A percentile compares a stretch with the other conserved stretches of the same genome.
phyloP scores from a whole-genome alignment of 2,113 vertebrate genomes.

The Ctenodactylus gundi region DNA sequence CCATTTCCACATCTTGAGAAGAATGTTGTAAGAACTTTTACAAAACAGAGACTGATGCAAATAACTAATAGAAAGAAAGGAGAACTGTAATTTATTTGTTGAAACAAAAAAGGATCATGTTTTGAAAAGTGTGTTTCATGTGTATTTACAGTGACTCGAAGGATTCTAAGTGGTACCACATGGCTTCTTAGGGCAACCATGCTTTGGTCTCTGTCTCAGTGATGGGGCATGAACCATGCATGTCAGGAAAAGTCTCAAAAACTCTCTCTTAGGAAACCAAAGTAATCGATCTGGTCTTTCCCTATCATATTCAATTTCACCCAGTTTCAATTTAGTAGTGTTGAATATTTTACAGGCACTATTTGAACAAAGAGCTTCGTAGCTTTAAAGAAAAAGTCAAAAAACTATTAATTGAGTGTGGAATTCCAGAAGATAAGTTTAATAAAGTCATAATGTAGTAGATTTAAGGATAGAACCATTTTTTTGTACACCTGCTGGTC shows the following conservation, averaged over 20 bases:
- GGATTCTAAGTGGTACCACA: neutral
- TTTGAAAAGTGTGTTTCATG: slow-evolving; percentile 37
- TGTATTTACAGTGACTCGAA: neutral
- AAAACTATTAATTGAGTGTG: neutral
- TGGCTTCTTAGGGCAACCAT: neutral
- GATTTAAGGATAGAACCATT: neutral
- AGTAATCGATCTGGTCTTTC: neutral
- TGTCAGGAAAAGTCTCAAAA: neutral
- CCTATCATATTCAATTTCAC: neutral
- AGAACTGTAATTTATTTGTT: slow-evolving; percentile 32
- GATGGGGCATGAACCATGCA: neutral
- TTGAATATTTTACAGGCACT: neutral
- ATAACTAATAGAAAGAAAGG: slow-evolving; percentile 4
- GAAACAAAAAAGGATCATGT: neutral
- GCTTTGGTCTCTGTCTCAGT: neutral
- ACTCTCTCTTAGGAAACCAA: neutral
- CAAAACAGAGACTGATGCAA: slow-evolving; percentile 27
- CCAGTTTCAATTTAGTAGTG: neutral
- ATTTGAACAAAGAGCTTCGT: neutral
- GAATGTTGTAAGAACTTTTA: slow-evolving; percentile 35
- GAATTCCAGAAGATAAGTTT: slow-evolving; percentile 27
- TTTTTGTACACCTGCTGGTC: neutral
- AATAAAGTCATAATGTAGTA: neutral
- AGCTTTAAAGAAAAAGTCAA: neutral
- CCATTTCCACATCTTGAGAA: slow-evolving; percentile 59